phyloP scores from a whole-genome alignment of 2,888 invertebrate species.

The Ichneumoninae sp. region DNA sequence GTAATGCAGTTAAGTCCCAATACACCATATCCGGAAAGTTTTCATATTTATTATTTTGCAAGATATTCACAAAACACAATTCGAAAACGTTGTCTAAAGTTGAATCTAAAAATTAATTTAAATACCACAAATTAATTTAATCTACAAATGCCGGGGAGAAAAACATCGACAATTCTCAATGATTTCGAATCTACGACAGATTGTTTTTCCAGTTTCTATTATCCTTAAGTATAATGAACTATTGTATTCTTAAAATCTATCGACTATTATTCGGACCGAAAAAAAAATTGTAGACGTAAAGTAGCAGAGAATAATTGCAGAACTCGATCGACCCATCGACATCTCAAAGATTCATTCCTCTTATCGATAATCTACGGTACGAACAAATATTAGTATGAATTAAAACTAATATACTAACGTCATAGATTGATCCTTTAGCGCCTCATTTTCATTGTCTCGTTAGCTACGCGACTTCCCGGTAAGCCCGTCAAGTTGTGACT shows the following conservation, averaged over 20 bases:
- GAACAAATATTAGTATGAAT: conserved; percentile 62
- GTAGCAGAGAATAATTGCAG: conserved; percentile 13
- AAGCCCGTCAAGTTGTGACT: background rate
- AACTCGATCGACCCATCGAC: conserved; percentile 35
- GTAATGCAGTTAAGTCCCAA: background rate
- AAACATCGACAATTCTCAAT: background rate
- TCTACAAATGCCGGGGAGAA: background rate
- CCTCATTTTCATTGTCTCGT: conserved; percentile 20
- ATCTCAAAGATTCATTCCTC: conserved; percentile 48
- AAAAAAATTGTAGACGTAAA: conserved; percentile 20
- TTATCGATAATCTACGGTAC: conserved; percentile 50
- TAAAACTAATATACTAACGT: conserved; percentile 46
- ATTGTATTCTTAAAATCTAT: background rate
- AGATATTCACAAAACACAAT: background rate
- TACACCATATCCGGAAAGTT: background rate
- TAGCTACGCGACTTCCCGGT: background rate
- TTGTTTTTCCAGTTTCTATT: background rate
- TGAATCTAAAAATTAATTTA: background rate
- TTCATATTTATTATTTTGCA: background rate
- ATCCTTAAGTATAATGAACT: background rate
- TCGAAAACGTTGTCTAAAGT: background rate
- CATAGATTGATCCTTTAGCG: conserved; percentile 39
- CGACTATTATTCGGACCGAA: background rate
- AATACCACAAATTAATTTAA: background rate
- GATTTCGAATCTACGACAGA: background rate